Evolutionary conservation across 2,113 vertebrate species (phyloP).

Genomic region (Aptenodytes patagonicus): DNA sequence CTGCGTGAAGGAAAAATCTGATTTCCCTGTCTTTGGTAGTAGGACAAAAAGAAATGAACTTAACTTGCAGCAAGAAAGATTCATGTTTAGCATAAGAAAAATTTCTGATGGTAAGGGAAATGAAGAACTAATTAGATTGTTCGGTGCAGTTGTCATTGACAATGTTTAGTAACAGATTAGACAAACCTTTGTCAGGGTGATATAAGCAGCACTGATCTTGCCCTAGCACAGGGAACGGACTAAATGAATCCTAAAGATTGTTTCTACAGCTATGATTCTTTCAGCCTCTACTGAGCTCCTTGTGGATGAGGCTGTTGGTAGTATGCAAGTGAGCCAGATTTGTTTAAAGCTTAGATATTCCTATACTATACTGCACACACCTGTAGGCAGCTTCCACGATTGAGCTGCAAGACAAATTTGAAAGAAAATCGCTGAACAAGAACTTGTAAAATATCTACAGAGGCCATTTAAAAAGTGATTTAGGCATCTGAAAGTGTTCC

Average conservation of each 20-base stretch:
- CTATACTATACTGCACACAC: accelerated
- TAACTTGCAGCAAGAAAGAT: background rate
- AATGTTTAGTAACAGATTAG: background rate
- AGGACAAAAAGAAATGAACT: background rate
- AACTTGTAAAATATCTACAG: background rate
- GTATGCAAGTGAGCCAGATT: accelerated
- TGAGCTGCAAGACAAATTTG: background rate
- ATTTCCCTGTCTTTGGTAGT: background rate
- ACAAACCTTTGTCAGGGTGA: background rate
- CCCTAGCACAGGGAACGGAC: background rate
- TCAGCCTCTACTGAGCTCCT: background rate
- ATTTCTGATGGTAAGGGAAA: background rate
- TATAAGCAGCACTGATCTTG: background rate
- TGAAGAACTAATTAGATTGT: background rate
- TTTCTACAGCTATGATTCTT: background rate
- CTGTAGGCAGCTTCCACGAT: background rate
- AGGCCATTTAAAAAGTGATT: background rate
- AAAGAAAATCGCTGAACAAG: background rate
- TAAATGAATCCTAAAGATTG: background rate
- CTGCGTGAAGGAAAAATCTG: background rate
- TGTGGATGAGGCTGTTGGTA: background rate
- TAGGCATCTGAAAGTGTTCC: background rate
- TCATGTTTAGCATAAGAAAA: background rate
- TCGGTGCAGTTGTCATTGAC: accelerated
- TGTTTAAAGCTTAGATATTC: background rate